Evolutionary conservation across 2,888 invertebrate species (phyloP), one percentile per base, ranked within the genome.

Genomic region (Synanthedon formicaeformis): DNA sequence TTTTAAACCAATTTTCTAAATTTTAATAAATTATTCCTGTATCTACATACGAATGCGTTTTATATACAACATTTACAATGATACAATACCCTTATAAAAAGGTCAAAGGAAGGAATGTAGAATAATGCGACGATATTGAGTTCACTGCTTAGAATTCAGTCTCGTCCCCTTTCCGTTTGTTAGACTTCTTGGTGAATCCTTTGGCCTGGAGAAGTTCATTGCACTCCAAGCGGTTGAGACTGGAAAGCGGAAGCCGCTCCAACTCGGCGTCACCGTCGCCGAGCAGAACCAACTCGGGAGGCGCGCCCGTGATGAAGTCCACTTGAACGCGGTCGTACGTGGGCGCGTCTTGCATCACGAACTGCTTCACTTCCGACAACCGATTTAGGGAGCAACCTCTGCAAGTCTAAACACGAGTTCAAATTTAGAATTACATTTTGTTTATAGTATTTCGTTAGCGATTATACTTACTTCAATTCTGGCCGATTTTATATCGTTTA

Each of bases 321-420:
- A 92, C 92, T 58, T 90, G 90, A 41, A 92, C 76, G 45, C 86
- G 75, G 0, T 89, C 84, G 61, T 92, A 93, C 41, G 79, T 75
- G 1, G 91, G 91, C n/a, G 92, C 79, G 66, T 93, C 93, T 53
- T 92, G 88, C 73, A 90, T 90, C 14, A 92, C 89, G 64, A 93
- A 93, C 53, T 81, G 73, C 67, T 91, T 92, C 6, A 93, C 90
- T 65, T 92, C 91, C 0, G 90, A 89, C 48, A 92, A 78, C 53
- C 92, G 84, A 64, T 92, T 92, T 53, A 93, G 70, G 2, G 90
- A 89, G 67, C 93, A 93, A 50, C 92, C 92, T 62, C 90, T 84
- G 73, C 93, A 93, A 64, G 90, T 92, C 93, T 75, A n/a, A 71
- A 45, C n/a, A 45, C 13, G n/a, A 45, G 14, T 13, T 6, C 45